Percentiles rank a stretch among this genome's conserved stretches.
These are phyloP conservation scores for Taurulus bubalis DNA, from an alignment of 2,113 vertebrate species.

Conservation along the genomic window DNA sequence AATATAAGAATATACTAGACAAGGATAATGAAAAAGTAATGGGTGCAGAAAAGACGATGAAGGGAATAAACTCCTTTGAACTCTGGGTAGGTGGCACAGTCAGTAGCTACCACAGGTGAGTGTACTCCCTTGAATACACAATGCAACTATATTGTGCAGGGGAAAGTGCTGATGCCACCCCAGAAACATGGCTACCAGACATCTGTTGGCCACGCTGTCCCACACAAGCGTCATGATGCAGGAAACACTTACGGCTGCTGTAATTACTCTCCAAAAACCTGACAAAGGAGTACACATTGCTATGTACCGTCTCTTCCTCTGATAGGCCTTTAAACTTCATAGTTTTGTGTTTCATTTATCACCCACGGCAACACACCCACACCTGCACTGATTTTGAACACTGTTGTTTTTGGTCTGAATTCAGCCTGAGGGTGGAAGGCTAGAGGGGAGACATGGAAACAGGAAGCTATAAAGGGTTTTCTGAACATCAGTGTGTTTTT, in stretches of 20 bases:
- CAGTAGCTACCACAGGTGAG: not conserved
- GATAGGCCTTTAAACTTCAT: not conserved
- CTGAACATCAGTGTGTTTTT: not conserved
- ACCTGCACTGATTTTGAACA: not conserved
- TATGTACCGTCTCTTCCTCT: not conserved
- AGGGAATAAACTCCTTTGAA: conserved; percentile 4
- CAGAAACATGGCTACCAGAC: not conserved
- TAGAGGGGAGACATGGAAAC: not conserved
- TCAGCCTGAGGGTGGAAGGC: conserved; percentile 10
- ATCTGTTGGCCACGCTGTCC: not conserved
- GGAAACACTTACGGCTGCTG: not conserved
- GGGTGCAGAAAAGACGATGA: not conserved
- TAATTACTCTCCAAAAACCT: not conserved
- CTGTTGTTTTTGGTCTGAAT: conserved; percentile 15
- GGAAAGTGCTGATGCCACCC: not conserved
- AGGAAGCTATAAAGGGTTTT: not conserved
- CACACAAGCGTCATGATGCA: not conserved
- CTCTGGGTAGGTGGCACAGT: conserved; percentile 8
- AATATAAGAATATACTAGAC: not conserved
- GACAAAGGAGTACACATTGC: not conserved
- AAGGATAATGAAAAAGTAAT: conserved; percentile 1
- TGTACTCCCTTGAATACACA: not conserved
- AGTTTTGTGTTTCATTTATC: not conserved
- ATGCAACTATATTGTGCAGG: not conserved
- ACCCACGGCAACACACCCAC: not conserved